Base-by-base conservation (phyloP, 2,888 invertebrate genomes). In the Steinernema carpocapsae region DNA sequence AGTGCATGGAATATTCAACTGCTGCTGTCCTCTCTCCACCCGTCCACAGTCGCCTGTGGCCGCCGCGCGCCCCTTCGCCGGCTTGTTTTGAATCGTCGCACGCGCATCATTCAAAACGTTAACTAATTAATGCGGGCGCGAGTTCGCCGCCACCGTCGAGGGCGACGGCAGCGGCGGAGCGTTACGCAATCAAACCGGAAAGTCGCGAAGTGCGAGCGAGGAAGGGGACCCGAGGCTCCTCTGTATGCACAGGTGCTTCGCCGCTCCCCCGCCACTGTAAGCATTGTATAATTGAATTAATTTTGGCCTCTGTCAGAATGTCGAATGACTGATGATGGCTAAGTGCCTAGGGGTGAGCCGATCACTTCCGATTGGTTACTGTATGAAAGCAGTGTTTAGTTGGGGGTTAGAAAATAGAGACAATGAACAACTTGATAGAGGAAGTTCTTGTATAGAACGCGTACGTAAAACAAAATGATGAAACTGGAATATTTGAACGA, bases 61-160 rank as follows among this genome's bases (percentile, higher is more conserved):
- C 37, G 37, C 37, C 37, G 37, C 37, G 37, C 37, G 37, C 37
- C 37, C 37, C 3, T 6, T 37, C 37, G 37, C 37, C 64, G 29
- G 64, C 64, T 64, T 64, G 64, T 64, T 64, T 64, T 64, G 64
- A 64, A 64, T 64, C 64, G 64, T 6, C 64, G 64, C 64, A 64
- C 64, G 64, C 64, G 64, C 64, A 64, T 64, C 64, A 64, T 64
- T 64, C 64, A 64, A 64, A 64, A 64, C 64, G 64, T 64, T 64
- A 64, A 64, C 64, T 64, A 64, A 64, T 64, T 64, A 64, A 64
- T 64, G 64, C 64, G 64, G 32, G 24, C 64, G 64, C 37, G 24
- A 14, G 24, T 19, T 12, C 64, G 64, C 64, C 32, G 29, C 32
- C 29, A 48, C 2, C 48, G 48, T 17, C 48, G 48, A 48, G 7